Evolutionary conservation across 2,113 vertebrate species (phyloP), one percentile per base, ranked within the genome.

Genomic region (Opisthocomus hoazin): DNA sequence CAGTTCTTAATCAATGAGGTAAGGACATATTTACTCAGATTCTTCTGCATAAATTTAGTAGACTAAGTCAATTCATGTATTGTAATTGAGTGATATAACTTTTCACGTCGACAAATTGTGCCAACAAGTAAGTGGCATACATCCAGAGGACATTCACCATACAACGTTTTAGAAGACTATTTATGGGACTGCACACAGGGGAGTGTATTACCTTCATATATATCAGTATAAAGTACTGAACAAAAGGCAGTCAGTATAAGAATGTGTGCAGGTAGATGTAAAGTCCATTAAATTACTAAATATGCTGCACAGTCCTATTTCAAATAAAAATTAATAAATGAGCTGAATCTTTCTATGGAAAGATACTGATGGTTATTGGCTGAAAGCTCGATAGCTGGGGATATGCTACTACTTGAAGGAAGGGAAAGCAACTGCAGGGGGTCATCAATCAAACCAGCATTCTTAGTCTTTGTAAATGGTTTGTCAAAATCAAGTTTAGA

Each of bases 1-100:
- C 99, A 99, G 97, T 99, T 99, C 97, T 98, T 99, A 96, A 99
- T 99, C 97, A 99, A 99, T 90, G 99, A 99, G 99, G 99, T 99
- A 98, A 99, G 98, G 5, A 37, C 56, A 60, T 89, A 75, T 56
- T 90, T 93, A 66, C 45, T 96, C 58, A 51, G 43, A 78, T 94
- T 93, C 8, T 63, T 88, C 53, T 85, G 16, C 32, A 75, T 79
- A 57, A 57, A 73, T 66, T 77, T 22, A 61, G 51, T 81, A 93
- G 14, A 82, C 12, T 87, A 73, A 87, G n/a, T 89, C 73, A 84
- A 68, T 86, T 51, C 2, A 5, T 78, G 32, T 84, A 34, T 74
- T 87, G n/a, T 60, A 87, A 92, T 90, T 82, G 65, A 93, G 21
- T 30, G 41, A 75, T 83, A 65, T 1, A 76, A 56, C 12, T 82